Evolutionary conservation across 64 coral and sea anemone genomes (phyloP), one percentile per base, ranked within the genome.

Genomic region (Orbicella faveolata): DNA sequence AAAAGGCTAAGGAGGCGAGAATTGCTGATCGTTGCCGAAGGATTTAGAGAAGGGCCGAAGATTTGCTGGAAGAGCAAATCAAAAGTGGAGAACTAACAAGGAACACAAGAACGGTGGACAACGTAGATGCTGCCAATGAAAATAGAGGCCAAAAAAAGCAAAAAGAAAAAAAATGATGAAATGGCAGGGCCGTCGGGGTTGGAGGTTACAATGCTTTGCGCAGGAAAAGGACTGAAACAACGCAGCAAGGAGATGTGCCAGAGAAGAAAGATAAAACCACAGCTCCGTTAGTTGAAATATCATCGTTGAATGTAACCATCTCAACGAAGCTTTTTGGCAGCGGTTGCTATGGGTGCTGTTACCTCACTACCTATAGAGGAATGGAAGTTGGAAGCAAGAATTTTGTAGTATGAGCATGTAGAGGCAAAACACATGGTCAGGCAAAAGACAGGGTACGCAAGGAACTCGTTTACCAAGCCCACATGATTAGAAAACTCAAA

Each of bases 391-490:
- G 73, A 9, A 7, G 55, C 4, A 86, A 86, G 51, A 35, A 85
- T 3, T 65, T 87, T 2, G 23, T 52, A 20, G 4, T 79, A 15
- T n/a, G 63, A 15, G 30, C 70, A 62, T 17, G 33, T 16, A 63
- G 66, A 59, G 48, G 34, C 17, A 53, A 91, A 61, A 53, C 8
- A 34, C 15, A 10, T 35, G 5, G 74, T 2, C 14, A 83, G 9
- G 79, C 59, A 11, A 37, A 84, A 63, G 61, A 23, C 63, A 52
- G 79, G 30, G 62, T 85, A 1, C 57, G 75, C 52, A 53, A 86
- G 36, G 90, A 92, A n/a, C 83, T 92, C 15, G 37, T 92, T n/a
- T 54, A 79, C 41, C 75, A 92, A 61, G 62, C 83, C 15, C 23
- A 61, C 12, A 77, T 92, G 1, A 72, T 92, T 11, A 79, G 25